Percentiles rank a stretch among this genome's conserved stretches.
Conservation (phyloP, 2,113 vertebrate genomes). For the Aix galericulata region DNA sequence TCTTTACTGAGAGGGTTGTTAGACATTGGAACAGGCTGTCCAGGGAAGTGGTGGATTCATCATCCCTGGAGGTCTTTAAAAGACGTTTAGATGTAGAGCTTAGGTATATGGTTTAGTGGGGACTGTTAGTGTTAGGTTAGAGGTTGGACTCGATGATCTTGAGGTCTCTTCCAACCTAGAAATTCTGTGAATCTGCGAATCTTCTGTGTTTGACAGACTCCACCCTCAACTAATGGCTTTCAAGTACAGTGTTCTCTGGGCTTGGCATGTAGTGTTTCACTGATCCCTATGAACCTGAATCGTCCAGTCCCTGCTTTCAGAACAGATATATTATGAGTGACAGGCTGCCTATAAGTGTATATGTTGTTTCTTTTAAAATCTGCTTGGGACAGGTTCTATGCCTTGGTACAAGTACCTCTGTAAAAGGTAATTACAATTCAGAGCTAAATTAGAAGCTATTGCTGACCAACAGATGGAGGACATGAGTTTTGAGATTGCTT, state of each 20-base stretch:
- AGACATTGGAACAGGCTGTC: too few relatives aligned
- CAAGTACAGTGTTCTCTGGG: background rate
- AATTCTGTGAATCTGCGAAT: background rate
- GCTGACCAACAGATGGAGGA: background rate
- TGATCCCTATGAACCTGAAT: background rate
- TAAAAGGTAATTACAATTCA: background rate
- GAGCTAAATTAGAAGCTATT: background rate
- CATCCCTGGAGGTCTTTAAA: too few relatives aligned
- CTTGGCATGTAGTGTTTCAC: background rate
- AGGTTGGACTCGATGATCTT: too few relatives aligned
- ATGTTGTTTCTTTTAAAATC: background rate
- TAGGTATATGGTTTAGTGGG: too few relatives aligned
- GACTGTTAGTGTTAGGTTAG: too few relatives aligned
- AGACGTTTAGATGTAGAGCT: too few relatives aligned
- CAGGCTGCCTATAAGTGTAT: constrained; percentile 27
- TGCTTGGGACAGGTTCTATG: background rate
- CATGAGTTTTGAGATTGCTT: background rate
- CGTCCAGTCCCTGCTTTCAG: background rate
- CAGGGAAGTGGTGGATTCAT: too few relatives aligned
- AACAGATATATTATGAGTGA: constrained; percentile 12
- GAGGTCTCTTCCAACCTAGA: too few relatives aligned
- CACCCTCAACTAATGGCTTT: background rate
- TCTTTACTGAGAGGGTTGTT: too few relatives aligned
- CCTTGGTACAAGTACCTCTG: background rate
- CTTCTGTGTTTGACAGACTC: background rate